Base-by-base conservation (phyloP, 1,140 invertebrate species). In the Goniozus legneri region DNA sequence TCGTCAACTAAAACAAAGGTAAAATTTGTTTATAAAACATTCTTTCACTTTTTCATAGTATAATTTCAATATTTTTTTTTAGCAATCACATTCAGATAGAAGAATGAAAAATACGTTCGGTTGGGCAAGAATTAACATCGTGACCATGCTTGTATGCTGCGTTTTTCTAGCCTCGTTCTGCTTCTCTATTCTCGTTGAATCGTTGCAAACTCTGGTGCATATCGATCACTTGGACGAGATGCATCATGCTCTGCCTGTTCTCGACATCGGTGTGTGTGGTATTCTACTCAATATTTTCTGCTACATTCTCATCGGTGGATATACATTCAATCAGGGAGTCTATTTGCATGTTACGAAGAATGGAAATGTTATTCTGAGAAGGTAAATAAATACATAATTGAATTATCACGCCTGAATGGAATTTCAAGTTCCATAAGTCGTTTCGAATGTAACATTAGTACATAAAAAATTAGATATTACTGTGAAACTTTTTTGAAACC, bases 81-180 rank as follows among this genome's bases (percentile, higher is more conserved):
- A 80, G 75, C 66, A 76, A 62, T 67, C 65, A 49, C 51, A 69
- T 30, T 71, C 75, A 8, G 85, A 89, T 49, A 80, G 80, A 16
- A 81, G 82, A 44, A 77, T 93, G 46, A 84, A 84, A 33, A 93
- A 93, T 66, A 95, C 91, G 0, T 95, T 95, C 53, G 92, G 92
- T 1, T 95, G 91, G 91, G 88, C 90, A 1, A 80, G 92, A 40
- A 87, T 93, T 19, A 90, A 94, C 58, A 85, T 95, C 1, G 71
- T 93, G 3, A 87, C 85, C 33, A 86, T 88, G 76, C 72, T 92
- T 8, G 83, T 86, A n/a, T 89, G 88, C 30, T 89, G 85, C 64
- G 84, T 92, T 12, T 87, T 94, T 49, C 78, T 94, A 43, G 83
- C 84, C 1, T 92, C 92, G 0, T 82, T 94, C 21, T 87, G 87